Evolutionary conservation across 2,797 vertebrate genomes (phyloP).

Genomic region (Petrocephalus sullivani): DNA sequence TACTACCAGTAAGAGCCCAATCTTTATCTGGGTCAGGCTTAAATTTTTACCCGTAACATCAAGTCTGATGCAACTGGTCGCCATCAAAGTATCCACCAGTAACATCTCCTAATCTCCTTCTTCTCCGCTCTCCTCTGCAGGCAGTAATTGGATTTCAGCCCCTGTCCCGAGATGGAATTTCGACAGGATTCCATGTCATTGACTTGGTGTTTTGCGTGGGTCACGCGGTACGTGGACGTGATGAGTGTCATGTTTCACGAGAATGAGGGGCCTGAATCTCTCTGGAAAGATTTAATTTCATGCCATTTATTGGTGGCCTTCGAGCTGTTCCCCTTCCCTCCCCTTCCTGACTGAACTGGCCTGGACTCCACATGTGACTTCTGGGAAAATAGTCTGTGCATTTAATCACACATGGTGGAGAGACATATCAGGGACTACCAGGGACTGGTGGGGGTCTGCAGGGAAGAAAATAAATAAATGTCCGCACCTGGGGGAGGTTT

Average conservation of each 20-base stretch:
- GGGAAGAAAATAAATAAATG: background rate
- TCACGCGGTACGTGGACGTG: background rate
- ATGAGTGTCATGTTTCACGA: background rate
- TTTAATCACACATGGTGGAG: background rate
- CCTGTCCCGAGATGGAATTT: background rate
- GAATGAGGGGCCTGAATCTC: background rate
- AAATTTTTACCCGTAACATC: background rate
- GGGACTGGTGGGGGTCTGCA: background rate
- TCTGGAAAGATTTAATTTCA: background rate
- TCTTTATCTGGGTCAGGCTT: background rate
- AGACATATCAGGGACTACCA: background rate
- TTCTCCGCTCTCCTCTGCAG: background rate
- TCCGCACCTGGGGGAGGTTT: background rate
- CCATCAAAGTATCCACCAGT: background rate
- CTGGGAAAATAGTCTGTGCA: background rate
- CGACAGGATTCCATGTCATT: background rate
- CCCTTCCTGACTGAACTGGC: background rate
- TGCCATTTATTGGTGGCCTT: background rate
- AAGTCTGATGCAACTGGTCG: background rate
- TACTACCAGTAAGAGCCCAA: background rate
- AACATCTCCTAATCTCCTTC: background rate
- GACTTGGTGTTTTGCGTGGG: background rate
- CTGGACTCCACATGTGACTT: background rate
- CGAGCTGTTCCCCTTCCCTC: background rate
- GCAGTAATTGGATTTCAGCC: background rate